A percentile compares a stretch with the other conserved stretches of the same genome.
phyloP scores from a whole-genome alignment of 1,140 invertebrate genomes.

The Latrodectus geometricus region DNA sequence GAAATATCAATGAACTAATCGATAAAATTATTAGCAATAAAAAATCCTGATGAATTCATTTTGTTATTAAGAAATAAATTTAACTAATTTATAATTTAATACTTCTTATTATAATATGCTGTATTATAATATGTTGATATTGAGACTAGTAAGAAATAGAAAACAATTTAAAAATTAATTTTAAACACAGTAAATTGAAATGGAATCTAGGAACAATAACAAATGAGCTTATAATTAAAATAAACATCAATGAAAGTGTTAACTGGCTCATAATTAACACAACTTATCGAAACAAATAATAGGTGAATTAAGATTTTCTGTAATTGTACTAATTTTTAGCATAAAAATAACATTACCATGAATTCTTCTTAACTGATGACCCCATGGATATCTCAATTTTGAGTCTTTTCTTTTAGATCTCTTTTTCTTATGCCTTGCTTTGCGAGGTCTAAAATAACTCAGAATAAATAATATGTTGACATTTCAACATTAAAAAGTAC shows the following conservation, averaged over 20 bases:
- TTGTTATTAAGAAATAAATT: no score
- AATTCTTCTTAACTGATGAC: conserved; percentile 34
- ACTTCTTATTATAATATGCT: no score
- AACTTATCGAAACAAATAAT: not conserved
- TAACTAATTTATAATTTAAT: no score
- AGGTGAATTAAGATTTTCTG: not conserved
- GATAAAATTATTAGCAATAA: no score
- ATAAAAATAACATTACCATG: conserved; percentile 12
- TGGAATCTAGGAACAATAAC: not conserved
- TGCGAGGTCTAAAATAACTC: not conserved
- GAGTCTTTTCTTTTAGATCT: not conserved
- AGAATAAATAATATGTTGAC: not conserved
- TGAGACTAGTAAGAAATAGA: not conserved
- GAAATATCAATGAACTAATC: no score
- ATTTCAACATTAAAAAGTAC: no score
- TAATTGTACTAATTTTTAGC: not conserved
- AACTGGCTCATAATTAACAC: no score
- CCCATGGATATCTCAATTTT: conserved; percentile 7
- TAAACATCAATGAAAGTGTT: no score
- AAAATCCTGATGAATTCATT: no score
- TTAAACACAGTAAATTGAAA: no score
- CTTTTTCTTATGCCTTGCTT: not conserved
- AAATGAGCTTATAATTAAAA: not conserved
- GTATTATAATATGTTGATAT: no score
- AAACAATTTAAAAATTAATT: no score